Evolutionary conservation across 23 tunicate genomes (phyloP).

Genomic region (Halocynthia roretzi): DNA sequence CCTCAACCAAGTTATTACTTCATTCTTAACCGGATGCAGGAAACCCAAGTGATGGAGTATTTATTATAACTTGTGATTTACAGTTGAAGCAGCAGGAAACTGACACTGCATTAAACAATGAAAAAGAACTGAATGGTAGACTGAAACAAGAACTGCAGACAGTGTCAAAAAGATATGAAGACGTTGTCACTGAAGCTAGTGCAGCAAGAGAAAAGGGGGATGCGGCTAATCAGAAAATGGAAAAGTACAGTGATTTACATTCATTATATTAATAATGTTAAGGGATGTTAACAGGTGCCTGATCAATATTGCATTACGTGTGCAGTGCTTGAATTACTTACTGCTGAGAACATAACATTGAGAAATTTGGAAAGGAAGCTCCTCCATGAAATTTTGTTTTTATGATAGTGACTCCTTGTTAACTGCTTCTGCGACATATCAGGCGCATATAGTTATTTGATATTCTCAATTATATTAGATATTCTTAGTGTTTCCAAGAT

Average conservation of each 20-base stretch:
- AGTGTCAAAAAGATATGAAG: slow-evolving; percentile 24
- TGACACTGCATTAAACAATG: slow-evolving; percentile 31
- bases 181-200: slow-evolving; percentile 27
- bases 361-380: no score
- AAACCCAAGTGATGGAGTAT: background rate
- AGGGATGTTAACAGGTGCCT: no score
- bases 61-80: background rate
- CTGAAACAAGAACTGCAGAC: slow-evolving; percentile 49
- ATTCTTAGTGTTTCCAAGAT: no score
- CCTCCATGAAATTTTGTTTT: no score
- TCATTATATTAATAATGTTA: no score
- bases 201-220: slow-evolving; percentile 40
- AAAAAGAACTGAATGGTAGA: slow-evolving; percentile 34
- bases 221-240: slow-evolving; percentile 57
- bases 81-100: slow-evolving; percentile 85
- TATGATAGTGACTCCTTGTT: no score
- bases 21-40: background rate
- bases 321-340: background rate
- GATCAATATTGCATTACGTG: background rate
- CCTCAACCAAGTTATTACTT: background rate
- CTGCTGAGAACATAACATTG: background rate
- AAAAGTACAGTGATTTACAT: slow-evolving; percentile 28
- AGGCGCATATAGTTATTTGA: no score
- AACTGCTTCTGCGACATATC: no score
- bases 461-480: no score